Evolutionary conservation across 2,888 invertebrate genomes (phyloP), one percentile per base, ranked within the genome.

Genomic region (Stramonita haemastoma): DNA sequence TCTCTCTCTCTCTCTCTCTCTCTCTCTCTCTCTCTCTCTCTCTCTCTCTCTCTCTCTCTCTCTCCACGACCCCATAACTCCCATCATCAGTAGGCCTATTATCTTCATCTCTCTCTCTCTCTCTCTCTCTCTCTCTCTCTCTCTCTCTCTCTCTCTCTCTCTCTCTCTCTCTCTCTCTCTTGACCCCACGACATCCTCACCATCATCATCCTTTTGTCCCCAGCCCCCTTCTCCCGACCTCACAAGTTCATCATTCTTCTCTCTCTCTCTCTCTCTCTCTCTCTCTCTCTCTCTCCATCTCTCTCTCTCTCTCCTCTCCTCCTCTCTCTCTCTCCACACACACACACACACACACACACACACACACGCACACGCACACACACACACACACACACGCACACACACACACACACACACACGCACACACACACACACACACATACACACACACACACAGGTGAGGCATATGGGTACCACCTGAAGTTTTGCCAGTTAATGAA

Each of bases 221-320:
- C 73, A 2, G 4, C 29, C 73, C 29, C 26, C 26, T 8, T 8
- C 46, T 8, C 46, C 8, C 46, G 46, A 46, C 46, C 46, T 46
- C 66, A 66, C 17, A 66, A 17, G 17, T 26, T 17, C 26, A 29
- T 29, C 1, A 29, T 46, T 34, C 29, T 4, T 56, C 56, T 85
- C 56, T 56, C 56, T 57, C 85, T 85, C 56, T 84, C 26, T 56
- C 56, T 85, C 85, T 85, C 85, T 85, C 85, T 85, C 85, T 85
- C 85, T 85, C 85, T 85, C 46, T 85, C 56, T 56, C 56, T 19
- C 79, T 79, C 60, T 85, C 56, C 26, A 26, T 85, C 56, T 85
- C 56, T 85, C 56, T 84, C 56, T 84, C 56, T 84, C 84, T 84
- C 77, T 1, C 0, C 19, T 32, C 32, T 19, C 32, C 29, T 77